Base-by-base conservation (phyloP, 1,140 invertebrate genomes). In the Calephelis virginiensis region DNA sequence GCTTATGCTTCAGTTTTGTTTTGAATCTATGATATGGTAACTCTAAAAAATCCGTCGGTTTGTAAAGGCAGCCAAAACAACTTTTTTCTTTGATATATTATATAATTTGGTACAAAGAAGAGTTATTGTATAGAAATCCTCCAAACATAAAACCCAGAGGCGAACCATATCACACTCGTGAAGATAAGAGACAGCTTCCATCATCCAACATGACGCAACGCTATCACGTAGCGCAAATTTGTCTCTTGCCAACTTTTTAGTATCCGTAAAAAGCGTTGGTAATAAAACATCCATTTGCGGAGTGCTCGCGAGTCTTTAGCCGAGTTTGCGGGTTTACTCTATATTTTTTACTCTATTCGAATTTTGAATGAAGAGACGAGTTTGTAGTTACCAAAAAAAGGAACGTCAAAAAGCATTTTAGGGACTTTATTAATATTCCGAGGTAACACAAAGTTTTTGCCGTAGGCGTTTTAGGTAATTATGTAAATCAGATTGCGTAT, bases 161-260 rank as follows among this genome's bases (percentile, higher is more conserved):
- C 50, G 17, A 56, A 28, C 12, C 14, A 28, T 56, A 37, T 56
- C 53, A 56, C 53, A 38, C 28, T 5, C 28, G 53, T 37, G 28
- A 6, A 37, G 53, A 56, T 56, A 56, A 56, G 53, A 17, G 53
- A 17, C 14, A 28, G 50, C 17, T 28, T 28, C 53, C 53, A 56
- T 56, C 53, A 56, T 28, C 48, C 59, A 62, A 46, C 46, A 67
- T 67, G 62, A 67, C 60, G 60, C 62, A 62, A 63, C 53, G 43
- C 53, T 17, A 59, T 59, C 53, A 59, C 53, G 53, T 59, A 38
- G 5, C 37, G 37, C 53, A 17, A 59, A 59, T 59, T 59, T 59
- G 53, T 59, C 56, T 59, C 56, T 59, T 59, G 56, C 56, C 56
- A 59, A 59, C 28, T 59, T 59, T 59, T 59, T 59, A 59, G 56